Conservation (phyloP, 2,797 vertebrate genomes). For the Poecilia velifera region DNA sequence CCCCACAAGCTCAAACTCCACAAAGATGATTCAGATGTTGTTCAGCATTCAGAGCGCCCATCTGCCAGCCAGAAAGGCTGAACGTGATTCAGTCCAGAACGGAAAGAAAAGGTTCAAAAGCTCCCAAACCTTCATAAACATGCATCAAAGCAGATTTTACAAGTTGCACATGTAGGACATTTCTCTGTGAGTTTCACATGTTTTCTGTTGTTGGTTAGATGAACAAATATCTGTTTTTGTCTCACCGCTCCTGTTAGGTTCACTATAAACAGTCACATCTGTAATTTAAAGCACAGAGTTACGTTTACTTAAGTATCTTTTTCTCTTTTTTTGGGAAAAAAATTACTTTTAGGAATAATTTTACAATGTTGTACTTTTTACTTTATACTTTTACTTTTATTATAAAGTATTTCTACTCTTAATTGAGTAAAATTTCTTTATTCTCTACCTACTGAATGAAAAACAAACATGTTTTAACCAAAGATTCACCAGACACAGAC, state of each 20-base stretch:
- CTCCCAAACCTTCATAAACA: background rate
- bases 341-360: no score
- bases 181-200: background rate
- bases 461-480: no score
- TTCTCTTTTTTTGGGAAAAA: no score
- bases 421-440: no score
- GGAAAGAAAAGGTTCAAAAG: background rate
- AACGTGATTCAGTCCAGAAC: background rate
- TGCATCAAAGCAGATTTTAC: background rate
- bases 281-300: background rate
- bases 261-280: background rate
- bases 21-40: constrained; percentile 22
- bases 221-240: background rate
- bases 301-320: no score
- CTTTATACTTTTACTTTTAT: no score
- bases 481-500: no score
- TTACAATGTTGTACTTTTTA: no score
- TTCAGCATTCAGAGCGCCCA: background rate
- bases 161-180: background rate
- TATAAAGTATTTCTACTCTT: no score
- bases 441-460: no score
- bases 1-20: constrained; percentile 5
- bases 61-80: background rate
- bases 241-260: background rate
- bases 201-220: background rate